Conservation (phyloP, 2,113 vertebrate species). For the Furnarius figulus region DNA sequence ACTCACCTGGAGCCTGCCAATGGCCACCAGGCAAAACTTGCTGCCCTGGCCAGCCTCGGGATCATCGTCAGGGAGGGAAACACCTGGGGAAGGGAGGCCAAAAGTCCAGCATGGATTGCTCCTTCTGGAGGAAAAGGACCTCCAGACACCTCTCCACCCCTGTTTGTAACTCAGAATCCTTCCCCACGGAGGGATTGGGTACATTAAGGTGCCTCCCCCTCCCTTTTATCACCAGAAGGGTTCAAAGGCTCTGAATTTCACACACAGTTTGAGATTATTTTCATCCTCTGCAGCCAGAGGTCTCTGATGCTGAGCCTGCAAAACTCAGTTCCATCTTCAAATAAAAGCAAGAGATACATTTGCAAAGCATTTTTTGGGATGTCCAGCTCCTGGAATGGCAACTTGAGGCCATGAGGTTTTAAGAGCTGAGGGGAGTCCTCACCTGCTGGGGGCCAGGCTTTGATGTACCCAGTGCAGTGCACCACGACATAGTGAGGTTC, state of each 20-base stretch:
- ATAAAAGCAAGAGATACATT: fast-evolving
- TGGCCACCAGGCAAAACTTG: constrained; percentile 95
- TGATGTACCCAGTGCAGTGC: constrained; percentile 97
- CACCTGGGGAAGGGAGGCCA: constrained; percentile 72
- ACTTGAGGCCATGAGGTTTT: fast-evolving
- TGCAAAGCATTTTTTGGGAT: neutral
- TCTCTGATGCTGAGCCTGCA: neutral
- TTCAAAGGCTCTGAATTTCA: neutral
- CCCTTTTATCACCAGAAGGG: neutral
- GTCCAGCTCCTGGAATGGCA: fast-evolving
- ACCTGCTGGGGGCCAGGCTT: constrained; percentile 98
- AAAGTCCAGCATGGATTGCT: neutral
- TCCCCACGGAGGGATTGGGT: neutral
- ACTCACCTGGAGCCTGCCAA: constrained; percentile 91
- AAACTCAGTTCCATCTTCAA: neutral
- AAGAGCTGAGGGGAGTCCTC: fast-evolving
- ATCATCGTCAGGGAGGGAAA: constrained; percentile 91
- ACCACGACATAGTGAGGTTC: constrained; percentile 94
- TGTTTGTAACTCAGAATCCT: neutral
- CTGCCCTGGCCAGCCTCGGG: constrained; percentile 89
- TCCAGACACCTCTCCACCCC: too few relatives aligned
- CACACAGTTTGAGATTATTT: fast-evolving
- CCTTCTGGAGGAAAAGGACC: neutral
- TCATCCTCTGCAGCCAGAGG: neutral
- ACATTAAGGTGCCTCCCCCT: neutral